These are phyloP conservation scores for Naso thynnoides DNA, from an alignment of 2,797 vertebrate species.

Conservation along the genomic window DNA sequence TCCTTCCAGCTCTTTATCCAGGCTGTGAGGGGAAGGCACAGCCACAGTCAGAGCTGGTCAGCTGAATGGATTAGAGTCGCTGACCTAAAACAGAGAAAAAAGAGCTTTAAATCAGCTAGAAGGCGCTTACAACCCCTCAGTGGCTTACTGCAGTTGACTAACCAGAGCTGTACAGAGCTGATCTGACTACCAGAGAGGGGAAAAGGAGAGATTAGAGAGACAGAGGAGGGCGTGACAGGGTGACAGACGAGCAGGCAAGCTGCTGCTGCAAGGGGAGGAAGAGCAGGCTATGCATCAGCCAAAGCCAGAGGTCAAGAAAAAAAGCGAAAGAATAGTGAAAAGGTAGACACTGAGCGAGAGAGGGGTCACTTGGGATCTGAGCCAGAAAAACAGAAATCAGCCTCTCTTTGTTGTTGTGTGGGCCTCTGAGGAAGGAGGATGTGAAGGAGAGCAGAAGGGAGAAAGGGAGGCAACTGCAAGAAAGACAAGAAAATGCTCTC, in stretches of 20 bases:
- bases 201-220: constrained; percentile 41
- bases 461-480: constrained; percentile 53
- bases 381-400: constrained; percentile 36
- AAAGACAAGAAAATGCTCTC: constrained; percentile 71
- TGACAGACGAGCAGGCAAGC: constrained; percentile 80
- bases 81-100: constrained; percentile 18
- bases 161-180: constrained; percentile 50
- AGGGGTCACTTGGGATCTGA: constrained; percentile 65
- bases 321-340: constrained; percentile 87
- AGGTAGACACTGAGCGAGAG: constrained; percentile 84
- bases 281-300: constrained; percentile 88
- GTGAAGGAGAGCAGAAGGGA: constrained; percentile 74
- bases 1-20: constrained; percentile 61
- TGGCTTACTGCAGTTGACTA: constrained; percentile 30
- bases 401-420: constrained; percentile 72
- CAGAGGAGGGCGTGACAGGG: constrained; percentile 77
- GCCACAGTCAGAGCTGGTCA: constrained; percentile 37
- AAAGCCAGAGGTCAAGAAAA: constrained; percentile 91
- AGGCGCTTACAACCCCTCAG: constrained; percentile 7
- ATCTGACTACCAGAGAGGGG: constrained; percentile 33
- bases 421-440: constrained; percentile 74
- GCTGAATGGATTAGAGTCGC: rapidly evolving
- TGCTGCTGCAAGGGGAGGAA: constrained; percentile 83
- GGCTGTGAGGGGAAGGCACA: constrained; percentile 25
- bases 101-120: constrained; percentile 6